Percentiles rank a stretch among this genome's conserved stretches.
Conservation (phyloP, 2,113 vertebrate species). For the Cynocephalus volans region DNA sequence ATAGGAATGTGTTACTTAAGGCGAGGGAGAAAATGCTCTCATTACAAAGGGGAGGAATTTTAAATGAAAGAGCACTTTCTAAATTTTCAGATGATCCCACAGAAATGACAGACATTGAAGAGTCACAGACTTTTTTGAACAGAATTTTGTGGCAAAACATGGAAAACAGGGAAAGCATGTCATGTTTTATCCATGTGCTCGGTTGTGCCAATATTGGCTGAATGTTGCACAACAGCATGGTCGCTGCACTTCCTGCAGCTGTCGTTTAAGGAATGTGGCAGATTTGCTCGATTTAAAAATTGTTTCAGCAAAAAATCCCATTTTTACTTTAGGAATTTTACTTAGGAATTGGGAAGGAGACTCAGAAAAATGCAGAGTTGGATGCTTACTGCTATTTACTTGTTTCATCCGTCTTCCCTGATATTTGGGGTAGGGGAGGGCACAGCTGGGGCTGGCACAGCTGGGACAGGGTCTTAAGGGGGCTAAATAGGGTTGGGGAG, state of each 20-base stretch:
- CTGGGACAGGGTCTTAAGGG: background rate
- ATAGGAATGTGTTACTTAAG: slow-evolving; percentile 18
- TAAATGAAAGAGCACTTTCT: slow-evolving; percentile 52
- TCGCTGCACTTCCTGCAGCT: slow-evolving; percentile 82
- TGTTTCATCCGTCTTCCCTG: background rate
- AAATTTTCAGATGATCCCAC: slow-evolving; percentile 70
- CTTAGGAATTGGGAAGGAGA: slow-evolving; percentile 63
- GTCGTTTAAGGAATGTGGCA: slow-evolving; percentile 84
- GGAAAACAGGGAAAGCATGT: slow-evolving; percentile 81
- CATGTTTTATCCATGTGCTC: slow-evolving; percentile 83
- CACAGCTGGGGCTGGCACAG: background rate
- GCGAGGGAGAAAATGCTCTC: background rate
- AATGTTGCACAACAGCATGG: slow-evolving; percentile 82
- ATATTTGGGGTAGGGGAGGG: background rate
- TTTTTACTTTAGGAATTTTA: slow-evolving; percentile 78
- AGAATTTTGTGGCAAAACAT: slow-evolving; percentile 82
- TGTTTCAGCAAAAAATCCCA: slow-evolving; percentile 79
- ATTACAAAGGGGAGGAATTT: slow-evolving; percentile 34
- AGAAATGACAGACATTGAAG: slow-evolving; percentile 80
- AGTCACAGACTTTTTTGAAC: slow-evolving; percentile 76
- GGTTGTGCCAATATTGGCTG: slow-evolving; percentile 82
- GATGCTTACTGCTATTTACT: background rate
- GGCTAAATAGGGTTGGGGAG: background rate
- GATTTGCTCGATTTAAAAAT: slow-evolving; percentile 81
- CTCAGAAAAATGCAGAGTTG: background rate